These are phyloP conservation scores for Miniopterus natalensis DNA, from an alignment of 2,113 vertebrate species.

Conservation along the genomic window DNA sequence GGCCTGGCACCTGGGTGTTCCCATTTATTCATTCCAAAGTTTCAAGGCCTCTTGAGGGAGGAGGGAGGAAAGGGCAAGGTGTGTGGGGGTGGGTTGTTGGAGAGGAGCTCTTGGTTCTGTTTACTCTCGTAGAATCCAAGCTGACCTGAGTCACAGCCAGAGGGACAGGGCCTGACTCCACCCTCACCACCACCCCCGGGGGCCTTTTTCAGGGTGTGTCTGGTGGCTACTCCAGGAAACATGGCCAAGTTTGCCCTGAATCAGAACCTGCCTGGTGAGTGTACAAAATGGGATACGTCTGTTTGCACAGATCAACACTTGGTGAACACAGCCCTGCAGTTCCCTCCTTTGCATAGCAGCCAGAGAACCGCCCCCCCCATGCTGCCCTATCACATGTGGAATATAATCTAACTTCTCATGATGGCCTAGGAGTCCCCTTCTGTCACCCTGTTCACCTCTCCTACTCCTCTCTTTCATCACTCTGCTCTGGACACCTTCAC, in stretches of 20 bases:
- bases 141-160: background rate
- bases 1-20: background rate
- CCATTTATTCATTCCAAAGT: background rate
- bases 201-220: slow-evolving; percentile 64
- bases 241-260: slow-evolving; percentile 83
- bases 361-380: background rate
- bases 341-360: background rate
- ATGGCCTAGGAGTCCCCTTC: background rate
- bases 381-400: background rate
- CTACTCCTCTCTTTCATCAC: background rate
- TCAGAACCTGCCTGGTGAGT: slow-evolving; percentile 80
- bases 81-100: background rate
- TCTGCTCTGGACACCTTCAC: background rate
- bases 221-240: slow-evolving; percentile 53
- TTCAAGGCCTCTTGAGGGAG: background rate
- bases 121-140: background rate
- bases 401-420: background rate
- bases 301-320: background rate
- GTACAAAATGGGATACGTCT: background rate
- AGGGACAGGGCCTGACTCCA: background rate
- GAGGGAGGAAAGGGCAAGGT: background rate
- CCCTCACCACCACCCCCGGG: background rate
- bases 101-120: background rate
- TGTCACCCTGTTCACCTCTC: background rate
- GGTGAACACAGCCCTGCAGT: background rate